Conservation (phyloP, 2,113 vertebrate species). For the Poeciliopsis occidentalis region DNA sequence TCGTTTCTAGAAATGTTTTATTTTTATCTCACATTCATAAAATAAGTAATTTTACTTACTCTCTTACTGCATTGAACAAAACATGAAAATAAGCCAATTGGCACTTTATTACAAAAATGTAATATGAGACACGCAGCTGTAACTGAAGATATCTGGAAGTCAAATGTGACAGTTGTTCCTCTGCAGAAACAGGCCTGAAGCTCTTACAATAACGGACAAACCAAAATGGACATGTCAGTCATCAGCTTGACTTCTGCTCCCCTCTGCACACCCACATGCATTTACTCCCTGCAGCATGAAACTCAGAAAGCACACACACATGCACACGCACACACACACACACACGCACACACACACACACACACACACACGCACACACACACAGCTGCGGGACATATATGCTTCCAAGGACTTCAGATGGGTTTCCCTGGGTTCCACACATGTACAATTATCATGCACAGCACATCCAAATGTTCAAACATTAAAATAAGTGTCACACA, state of each 20-base stretch:
- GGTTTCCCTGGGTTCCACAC: slow-evolving; percentile 13
- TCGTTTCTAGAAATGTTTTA: too few relatives aligned
- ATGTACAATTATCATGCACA: background rate
- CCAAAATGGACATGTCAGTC: slow-evolving; percentile 30
- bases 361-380: background rate
- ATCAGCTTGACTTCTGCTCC: slow-evolving; percentile 25
- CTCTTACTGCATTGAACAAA: background rate
- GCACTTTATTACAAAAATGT: background rate
- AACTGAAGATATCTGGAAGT: slow-evolving; percentile 21
- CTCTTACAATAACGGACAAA: slow-evolving; percentile 35
- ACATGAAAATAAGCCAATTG: background rate
- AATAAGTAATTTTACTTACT: too few relatives aligned
- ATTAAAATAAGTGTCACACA: slow-evolving; percentile 4
- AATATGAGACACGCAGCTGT: background rate
- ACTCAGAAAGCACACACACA: background rate
- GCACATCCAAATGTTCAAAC: background rate
- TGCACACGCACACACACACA: background rate
- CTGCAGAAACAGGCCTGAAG: slow-evolving; percentile 27
- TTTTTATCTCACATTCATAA: too few relatives aligned
- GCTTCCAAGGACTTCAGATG: background rate
- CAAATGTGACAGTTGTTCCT: slow-evolving; percentile 41
- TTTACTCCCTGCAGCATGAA: slow-evolving; percentile 26
- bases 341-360: background rate
- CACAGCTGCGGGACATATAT: background rate
- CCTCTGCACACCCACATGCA: slow-evolving; percentile 12